A percentile compares a stretch with the other conserved stretches of the same genome.
phyloP scores from a whole-genome alignment of 2,888 invertebrate species.

The Petrophora chlorosata region DNA sequence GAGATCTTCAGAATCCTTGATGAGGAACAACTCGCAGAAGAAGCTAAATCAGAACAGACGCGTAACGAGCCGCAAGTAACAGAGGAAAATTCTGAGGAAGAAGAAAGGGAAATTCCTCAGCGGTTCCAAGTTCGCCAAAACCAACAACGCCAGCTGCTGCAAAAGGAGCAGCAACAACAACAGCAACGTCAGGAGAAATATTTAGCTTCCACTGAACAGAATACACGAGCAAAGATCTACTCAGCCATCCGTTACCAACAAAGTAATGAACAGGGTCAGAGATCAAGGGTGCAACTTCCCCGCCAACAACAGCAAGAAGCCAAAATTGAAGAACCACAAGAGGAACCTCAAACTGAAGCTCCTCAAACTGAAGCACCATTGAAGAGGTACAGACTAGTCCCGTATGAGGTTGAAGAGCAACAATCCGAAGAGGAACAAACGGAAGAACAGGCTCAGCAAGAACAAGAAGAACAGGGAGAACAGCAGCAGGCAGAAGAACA shows the following conservation, averaged over 20 bases:
- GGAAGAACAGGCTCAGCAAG: conserved; percentile 4
- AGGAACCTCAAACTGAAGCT: conserved; percentile 12
- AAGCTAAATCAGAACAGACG: conserved; percentile 16
- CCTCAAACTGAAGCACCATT: conserved; percentile 14
- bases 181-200: conserved; percentile 33
- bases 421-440: conserved; percentile 15
- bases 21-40: conserved; percentile 27
- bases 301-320: conserved; percentile 26
- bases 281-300: conserved; percentile 27
- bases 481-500: conserved; percentile 14
- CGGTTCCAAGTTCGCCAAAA: conserved; percentile 26
- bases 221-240: conserved; percentile 27
- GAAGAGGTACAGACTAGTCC: conserved; percentile 27
- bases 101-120: conserved; percentile 32
- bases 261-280: conserved; percentile 35
- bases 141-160: conserved; percentile 17
- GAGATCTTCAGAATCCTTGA: conserved; percentile 34
- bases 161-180: conserved; percentile 13
- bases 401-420: conserved; percentile 30
- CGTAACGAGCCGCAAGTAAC: conserved; percentile 27
- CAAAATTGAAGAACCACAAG: conserved; percentile 14
- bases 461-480: conserved; percentile 9
- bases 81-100: conserved; percentile 26
- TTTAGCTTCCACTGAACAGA: conserved; percentile 33
- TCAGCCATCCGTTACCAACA: conserved; percentile 40